Evolutionary conservation across 1,140 invertebrate genomes (phyloP).

Genomic region (Drosophila tsacasi): DNA sequence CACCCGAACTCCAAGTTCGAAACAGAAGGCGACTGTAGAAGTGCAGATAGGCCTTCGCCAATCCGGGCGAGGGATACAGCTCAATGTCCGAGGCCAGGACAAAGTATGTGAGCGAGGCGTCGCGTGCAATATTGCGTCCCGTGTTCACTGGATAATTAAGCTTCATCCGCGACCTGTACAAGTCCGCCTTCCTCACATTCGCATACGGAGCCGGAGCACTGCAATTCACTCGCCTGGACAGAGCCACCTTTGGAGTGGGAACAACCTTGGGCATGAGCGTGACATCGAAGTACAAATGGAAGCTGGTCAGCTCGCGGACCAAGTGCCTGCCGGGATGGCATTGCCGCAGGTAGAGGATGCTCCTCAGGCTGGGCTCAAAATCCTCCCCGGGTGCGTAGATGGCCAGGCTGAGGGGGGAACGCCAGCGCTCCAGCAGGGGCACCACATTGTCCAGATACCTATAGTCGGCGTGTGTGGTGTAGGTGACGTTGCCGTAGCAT

Average conservation of each 20-base stretch:
- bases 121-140: constrained; percentile 92
- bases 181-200: constrained; percentile 86
- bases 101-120: constrained; percentile 92
- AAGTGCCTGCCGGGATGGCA: constrained; percentile 88
- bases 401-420: constrained; percentile 89
- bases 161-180: constrained; percentile 91
- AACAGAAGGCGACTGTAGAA: neutral
- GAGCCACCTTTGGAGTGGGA: constrained; percentile 87
- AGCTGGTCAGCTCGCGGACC: constrained; percentile 91
- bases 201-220: constrained; percentile 88
- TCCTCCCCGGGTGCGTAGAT: constrained; percentile 91
- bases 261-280: constrained; percentile 91
- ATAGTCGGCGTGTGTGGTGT: constrained; percentile 95
- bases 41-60: constrained; percentile 85
- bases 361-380: constrained; percentile 87
- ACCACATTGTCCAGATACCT: constrained; percentile 95
- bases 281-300: constrained; percentile 93
- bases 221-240: constrained; percentile 88
- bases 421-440: constrained; percentile 90
- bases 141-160: constrained; percentile 94
- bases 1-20: neutral
- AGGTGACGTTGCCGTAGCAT: constrained; percentile 94
- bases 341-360: constrained; percentile 89
- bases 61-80: constrained; percentile 92
- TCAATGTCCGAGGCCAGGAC: constrained; percentile 95